Base-by-base conservation (phyloP, 35 echinoderm and acorn worm species). In the Apostichopus californicus region DNA sequence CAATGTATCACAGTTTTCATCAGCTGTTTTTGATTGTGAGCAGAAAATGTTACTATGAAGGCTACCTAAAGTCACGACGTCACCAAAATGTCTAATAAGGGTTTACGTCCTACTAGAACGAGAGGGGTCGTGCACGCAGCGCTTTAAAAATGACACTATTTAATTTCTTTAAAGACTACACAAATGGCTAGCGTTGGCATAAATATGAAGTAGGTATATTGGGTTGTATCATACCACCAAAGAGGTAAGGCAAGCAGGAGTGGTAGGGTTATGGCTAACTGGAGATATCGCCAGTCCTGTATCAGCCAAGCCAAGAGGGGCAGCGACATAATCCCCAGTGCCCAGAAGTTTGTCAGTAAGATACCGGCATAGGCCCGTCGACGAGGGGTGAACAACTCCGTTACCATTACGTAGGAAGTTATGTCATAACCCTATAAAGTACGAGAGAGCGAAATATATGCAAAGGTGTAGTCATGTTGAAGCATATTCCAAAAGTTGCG, bases 321-420 rank as follows among this genome's bases (percentile, higher is more conserved):
- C 53, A 98, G 87, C 7, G 91, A 87, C 96, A 98, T 98, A 70
- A 98, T 98, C 1, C 96, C 96, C 57, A 85, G 78, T 10, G 96
- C 94, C 96, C 96, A 98, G 91, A 96, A 98, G 1, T 94, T 78
- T 5, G 96, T 98, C 54, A 98, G 73, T 6, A 94, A 55, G 25
- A 98, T 98, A 66, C 94, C 94, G 55, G 96, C 96, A 75, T 90
- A 94, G 12, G 93, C 92, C 59, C 96, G 95, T 26, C 86, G 63
- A 20, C 87, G 81, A n/a, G 96, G 96, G 6, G 94, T 92, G 77
- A 98, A 98, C 87, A 98, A 93, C 80, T 98, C 96, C 8, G 96
- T 96, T 25, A 95, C 96, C 96, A 98, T 98, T 11, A 98, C 96
- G 87, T 98, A 98, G 46, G 94, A 96, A 4, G 94, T 96, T 5